These are phyloP conservation scores for Melieria crassipennis DNA, from an alignment of 2,888 invertebrate species.

Conservation along the genomic window DNA sequence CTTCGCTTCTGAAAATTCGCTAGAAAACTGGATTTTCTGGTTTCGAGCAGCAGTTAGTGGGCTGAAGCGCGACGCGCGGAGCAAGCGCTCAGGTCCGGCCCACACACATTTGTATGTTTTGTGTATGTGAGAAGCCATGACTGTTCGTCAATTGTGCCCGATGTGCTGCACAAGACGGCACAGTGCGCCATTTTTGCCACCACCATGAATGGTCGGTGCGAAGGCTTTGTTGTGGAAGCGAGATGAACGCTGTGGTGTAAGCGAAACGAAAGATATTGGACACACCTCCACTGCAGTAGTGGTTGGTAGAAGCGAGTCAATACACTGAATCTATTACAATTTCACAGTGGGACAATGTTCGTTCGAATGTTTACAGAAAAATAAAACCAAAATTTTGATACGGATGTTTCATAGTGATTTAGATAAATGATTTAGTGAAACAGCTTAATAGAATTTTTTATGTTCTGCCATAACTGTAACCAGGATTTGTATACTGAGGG, in stretches of 20 bases:
- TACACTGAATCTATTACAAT: slow-evolving; percentile 43
- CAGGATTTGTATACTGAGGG: too few species aligned
- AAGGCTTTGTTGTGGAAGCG: slow-evolving; percentile 17
- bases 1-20: slow-evolving; percentile 30
- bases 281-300: slow-evolving; percentile 36
- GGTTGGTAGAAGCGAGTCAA: too few species aligned
- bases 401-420: too few species aligned
- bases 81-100: slow-evolving; percentile 50
- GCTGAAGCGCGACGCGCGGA: slow-evolving; percentile 34
- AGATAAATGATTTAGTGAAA: too few species aligned
- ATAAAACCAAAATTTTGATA: neutral
- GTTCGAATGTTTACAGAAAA: neutral
- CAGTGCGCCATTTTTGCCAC: slow-evolving; percentile 52
- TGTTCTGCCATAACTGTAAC: too few species aligned
- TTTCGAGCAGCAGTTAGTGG: slow-evolving; percentile 36
- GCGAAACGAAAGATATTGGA: slow-evolving; percentile 17
- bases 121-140: slow-evolving; percentile 42
- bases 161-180: slow-evolving; percentile 10
- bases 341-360: slow-evolving; percentile 37
- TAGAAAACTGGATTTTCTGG: slow-evolving; percentile 47
- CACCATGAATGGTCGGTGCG: slow-evolving; percentile 32
- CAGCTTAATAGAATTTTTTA: too few species aligned
- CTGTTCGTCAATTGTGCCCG: slow-evolving; percentile 31
- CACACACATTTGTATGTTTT: slow-evolving; percentile 47
- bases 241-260: neutral